Conservation (phyloP, 2,113 vertebrate genomes). For the Scomber scombrus region DNA sequence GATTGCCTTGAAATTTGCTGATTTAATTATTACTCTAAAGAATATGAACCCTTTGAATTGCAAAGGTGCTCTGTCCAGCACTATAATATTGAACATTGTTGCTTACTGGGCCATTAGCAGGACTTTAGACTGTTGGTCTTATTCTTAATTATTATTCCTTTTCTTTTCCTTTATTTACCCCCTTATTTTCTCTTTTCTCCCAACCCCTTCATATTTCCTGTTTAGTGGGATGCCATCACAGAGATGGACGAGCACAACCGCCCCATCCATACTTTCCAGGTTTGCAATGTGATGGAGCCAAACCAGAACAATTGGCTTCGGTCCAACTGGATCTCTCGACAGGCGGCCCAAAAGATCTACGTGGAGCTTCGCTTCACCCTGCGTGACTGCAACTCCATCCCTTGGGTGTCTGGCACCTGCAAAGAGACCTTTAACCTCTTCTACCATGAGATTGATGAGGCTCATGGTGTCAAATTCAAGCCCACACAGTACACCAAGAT, state of each 20-base stretch:
- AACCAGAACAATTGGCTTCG: constrained; percentile 99
- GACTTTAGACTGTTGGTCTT: neutral
- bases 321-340: constrained; percentile 95
- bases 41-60: too few relatives aligned
- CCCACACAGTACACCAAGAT: constrained; percentile 92
- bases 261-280: constrained; percentile 97
- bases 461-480: constrained; percentile 91
- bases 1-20: too few relatives aligned
- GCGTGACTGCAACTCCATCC: constrained; percentile 97
- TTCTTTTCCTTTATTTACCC: neutral
- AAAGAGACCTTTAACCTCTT: constrained; percentile 98
- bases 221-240: constrained; percentile 96
- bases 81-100: neutral
- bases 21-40: too few relatives aligned
- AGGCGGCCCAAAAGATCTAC: constrained; percentile 95
- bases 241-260: constrained; percentile 98
- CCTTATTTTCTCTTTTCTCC: neutral
- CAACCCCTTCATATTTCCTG: constrained; percentile 46
- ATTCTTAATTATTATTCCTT: constrained; percentile 5
- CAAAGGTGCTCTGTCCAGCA: too few relatives aligned
- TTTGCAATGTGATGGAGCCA: constrained; percentile 97
- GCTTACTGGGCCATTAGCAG: neutral
- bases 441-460: constrained; percentile 94
- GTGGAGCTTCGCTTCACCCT: constrained; percentile 97
- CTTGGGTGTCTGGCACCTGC: constrained; percentile 95